Percentiles rank a stretch among this genome's conserved stretches.
phyloP scores from a whole-genome alignment of 2,797 vertebrate species.

The Denticeps clupeoides region DNA sequence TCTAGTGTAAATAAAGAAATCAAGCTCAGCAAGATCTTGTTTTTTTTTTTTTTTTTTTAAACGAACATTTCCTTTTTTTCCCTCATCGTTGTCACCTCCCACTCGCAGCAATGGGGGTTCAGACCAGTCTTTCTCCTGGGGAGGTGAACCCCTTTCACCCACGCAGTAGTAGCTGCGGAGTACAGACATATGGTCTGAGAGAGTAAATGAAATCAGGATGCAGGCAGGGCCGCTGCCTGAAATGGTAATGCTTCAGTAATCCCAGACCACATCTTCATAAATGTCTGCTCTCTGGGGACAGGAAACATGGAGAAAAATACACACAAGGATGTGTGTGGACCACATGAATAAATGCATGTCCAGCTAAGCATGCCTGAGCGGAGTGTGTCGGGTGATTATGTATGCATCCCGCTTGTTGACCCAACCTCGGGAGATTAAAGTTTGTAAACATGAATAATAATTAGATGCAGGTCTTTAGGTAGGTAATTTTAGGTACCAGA shows the following conservation, averaged over 20 bases:
- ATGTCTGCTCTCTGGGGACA: conserved; percentile 56
- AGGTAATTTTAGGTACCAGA: conserved; percentile 55
- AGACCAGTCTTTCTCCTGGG: neutral
- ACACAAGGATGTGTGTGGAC: conserved; percentile 12
- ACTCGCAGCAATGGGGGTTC: too few species aligned
- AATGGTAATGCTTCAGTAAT: conserved; percentile 56
- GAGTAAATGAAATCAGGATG: conserved; percentile 44
- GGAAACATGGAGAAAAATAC: neutral
- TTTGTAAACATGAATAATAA: conserved; percentile 77
- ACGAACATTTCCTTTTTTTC: too few species aligned
- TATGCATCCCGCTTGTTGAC: conserved; percentile 44
- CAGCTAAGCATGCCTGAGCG: conserved; percentile 29
- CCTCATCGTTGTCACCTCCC: too few species aligned
- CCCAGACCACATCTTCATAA: conserved; percentile 63
- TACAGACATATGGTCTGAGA: conserved; percentile 23
- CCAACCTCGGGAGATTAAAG: conserved; percentile 59
- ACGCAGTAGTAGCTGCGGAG: conserved; percentile 13
- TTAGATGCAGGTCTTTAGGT: conserved; percentile 55
- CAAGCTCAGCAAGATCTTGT: too few species aligned
- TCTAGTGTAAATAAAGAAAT: too few species aligned
- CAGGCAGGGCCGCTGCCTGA: conserved; percentile 36
- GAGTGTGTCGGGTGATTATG: too few species aligned
- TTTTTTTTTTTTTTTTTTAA: too few species aligned
- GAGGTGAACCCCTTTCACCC: conserved; percentile 6
- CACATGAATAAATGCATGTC: conserved; percentile 67